A percentile compares a stretch with the other conserved stretches of the same genome.
phyloP scores from a whole-genome alignment of 2,797 vertebrate species.

The Lithobates pipiens region DNA sequence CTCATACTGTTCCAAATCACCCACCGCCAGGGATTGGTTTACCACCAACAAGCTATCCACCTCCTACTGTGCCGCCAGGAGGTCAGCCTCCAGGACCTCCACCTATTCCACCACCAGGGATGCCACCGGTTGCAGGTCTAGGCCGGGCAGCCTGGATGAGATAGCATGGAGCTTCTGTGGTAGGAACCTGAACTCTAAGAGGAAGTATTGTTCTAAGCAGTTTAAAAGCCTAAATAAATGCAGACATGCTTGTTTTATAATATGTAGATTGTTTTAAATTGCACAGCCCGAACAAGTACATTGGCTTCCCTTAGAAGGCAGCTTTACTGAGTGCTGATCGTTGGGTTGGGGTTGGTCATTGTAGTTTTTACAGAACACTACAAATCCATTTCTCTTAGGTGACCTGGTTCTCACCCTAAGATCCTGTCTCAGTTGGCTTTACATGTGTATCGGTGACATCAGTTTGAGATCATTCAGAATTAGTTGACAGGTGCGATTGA shows the following conservation, averaged over 20 bases:
- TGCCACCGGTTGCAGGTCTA: conserved; percentile 86
- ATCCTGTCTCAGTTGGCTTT: too few species aligned
- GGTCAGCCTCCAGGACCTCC: conserved; percentile 90
- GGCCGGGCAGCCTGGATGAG: conserved; percentile 92
- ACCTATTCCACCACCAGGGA: conserved; percentile 87
- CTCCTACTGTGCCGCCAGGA: conserved; percentile 86
- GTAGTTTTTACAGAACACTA: neutral
- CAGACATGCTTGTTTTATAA: neutral
- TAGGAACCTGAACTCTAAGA: neutral
- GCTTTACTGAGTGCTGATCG: neutral
- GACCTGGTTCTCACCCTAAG: too few species aligned
- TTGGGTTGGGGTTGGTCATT: neutral
- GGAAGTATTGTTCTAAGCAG: neutral
- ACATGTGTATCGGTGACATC: too few species aligned
- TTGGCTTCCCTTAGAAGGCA: too few species aligned
- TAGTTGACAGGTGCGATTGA: too few species aligned
- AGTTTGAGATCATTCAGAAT: too few species aligned
- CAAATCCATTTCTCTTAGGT: too few species aligned
- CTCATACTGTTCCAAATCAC: conserved; percentile 83
- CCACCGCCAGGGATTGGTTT: conserved; percentile 89
- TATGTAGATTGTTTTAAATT: neutral
- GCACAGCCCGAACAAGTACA: too few species aligned
- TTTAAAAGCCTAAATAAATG: neutral
- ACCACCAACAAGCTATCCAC: conserved; percentile 88
- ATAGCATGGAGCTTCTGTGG: conserved; percentile 73